Evolutionary conservation across 2,113 vertebrate species (phyloP).

Genomic region (Girardinichthys multiradiatus): DNA sequence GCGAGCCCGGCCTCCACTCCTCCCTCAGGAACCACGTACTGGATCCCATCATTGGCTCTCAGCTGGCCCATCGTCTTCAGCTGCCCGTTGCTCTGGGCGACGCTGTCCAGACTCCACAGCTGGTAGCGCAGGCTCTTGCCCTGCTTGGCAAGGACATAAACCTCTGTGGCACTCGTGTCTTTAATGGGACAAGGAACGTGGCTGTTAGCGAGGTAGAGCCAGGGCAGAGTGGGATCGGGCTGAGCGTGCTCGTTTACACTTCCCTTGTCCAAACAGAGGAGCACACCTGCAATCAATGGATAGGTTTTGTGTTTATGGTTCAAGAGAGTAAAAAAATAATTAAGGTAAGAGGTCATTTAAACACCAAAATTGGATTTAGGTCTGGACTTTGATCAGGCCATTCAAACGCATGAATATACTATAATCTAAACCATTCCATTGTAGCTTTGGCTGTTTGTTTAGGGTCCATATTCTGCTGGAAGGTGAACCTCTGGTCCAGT

Average conservation of each 20-base stretch:
- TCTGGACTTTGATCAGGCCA: too few species aligned
- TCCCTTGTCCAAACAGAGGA: slow-evolving; percentile 68
- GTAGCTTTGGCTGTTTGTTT: too few species aligned
- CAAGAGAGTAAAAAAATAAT: background rate
- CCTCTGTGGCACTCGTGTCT: slow-evolving; percentile 41
- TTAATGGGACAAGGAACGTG: slow-evolving; percentile 30
- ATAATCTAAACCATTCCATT: too few species aligned
- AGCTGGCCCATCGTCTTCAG: slow-evolving; percentile 83
- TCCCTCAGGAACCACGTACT: slow-evolving; percentile 84
- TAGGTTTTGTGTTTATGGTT: background rate
- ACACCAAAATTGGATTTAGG: background rate
- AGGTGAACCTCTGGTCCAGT: too few species aligned
- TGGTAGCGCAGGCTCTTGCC: slow-evolving; percentile 90
- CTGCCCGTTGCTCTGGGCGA: slow-evolving; percentile 86
- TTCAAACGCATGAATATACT: too few species aligned
- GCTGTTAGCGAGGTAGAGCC: slow-evolving; percentile 60
- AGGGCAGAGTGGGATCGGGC: slow-evolving; percentile 69
- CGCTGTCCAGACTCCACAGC: slow-evolving; percentile 82
- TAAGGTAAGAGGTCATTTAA: background rate
- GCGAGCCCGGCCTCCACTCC: slow-evolving; percentile 85
- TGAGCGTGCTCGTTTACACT: slow-evolving; percentile 37
- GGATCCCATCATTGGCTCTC: slow-evolving; percentile 76
- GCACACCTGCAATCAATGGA: slow-evolving; percentile 62
- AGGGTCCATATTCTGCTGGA: too few species aligned
- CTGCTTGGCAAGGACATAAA: slow-evolving; percentile 85